Evolutionary conservation across 1,140 invertebrate genomes (phyloP).

Genomic region (Helicoverpa armigera): DNA sequence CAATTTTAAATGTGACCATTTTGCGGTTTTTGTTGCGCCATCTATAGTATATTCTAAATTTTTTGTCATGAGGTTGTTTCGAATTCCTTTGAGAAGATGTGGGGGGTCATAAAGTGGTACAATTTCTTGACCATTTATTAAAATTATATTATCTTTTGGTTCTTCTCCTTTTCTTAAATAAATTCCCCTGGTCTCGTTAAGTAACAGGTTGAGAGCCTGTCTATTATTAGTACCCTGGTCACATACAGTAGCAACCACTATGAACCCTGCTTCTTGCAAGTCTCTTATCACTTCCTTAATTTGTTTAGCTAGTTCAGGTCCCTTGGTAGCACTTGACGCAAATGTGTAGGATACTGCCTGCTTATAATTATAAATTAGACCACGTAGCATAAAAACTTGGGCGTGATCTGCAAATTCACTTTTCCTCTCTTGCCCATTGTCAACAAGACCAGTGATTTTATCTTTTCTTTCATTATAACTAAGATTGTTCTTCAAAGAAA

Average conservation of each 20-base stretch:
- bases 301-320: conserved; percentile 20
- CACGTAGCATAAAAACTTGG: conserved; percentile 34
- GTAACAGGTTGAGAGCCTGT: background rate
- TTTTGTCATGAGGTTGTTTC: conserved; percentile 57
- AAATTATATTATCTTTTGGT: conserved; percentile 35
- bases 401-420: background rate
- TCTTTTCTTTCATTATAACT: conserved; percentile 26
- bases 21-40: conserved; percentile 1
- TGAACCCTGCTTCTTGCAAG: conserved; percentile 19
- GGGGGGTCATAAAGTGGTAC: conserved; percentile 52
- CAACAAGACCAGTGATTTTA: conserved; percentile 29
- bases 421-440: conserved; percentile 24
- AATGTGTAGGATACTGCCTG: conserved; percentile 40
- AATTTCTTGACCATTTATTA: conserved; percentile 47
- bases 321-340: conserved; percentile 25
- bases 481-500: conserved; percentile 7
- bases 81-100: conserved; percentile 53
- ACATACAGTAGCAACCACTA: conserved; percentile 13
- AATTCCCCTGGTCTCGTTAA: background rate
- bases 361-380: conserved; percentile 42
- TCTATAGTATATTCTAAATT: conserved; percentile 43
- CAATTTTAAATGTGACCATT: conserved; percentile 16
- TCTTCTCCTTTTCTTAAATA: conserved; percentile 36
- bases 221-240: conserved; percentile 18
- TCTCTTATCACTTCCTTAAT: background rate